A percentile compares a stretch with the other conserved stretches of the same genome.
Evolutionary conservation across 2,113 vertebrate genomes (phyloP).

Genomic region (Atrichornis clamosus): DNA sequence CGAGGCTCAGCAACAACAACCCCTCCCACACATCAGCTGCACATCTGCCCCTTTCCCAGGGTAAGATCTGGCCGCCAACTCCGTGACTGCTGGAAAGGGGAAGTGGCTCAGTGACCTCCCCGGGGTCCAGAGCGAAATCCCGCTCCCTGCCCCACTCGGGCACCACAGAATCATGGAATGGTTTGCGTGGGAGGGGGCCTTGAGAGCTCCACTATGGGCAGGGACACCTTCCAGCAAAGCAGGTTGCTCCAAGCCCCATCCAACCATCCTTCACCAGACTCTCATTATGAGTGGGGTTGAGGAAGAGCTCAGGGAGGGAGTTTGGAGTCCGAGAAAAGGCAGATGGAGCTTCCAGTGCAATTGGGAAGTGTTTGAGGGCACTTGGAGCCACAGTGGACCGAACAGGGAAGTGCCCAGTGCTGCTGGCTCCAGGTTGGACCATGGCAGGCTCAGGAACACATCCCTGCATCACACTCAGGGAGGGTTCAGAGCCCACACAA

Average conservation of each 20-base stretch:
- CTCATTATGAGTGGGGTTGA: not conserved
- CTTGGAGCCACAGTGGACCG: not conserved
- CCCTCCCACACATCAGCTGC: not conserved
- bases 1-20: not conserved
- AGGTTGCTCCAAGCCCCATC: not conserved
- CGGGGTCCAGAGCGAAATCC: accelerated
- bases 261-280: not conserved
- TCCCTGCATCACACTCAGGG: not conserved
- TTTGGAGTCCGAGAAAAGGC: not conserved
- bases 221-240: not conserved
- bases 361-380: not conserved
- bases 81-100: accelerated
- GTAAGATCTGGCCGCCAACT: not conserved
- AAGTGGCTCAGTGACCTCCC: not conserved
- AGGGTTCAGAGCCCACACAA: not conserved
- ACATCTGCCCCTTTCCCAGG: not conserved
- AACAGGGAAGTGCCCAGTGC: not conserved
- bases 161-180: not conserved
- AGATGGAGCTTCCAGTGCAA: not conserved
- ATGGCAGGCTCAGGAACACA: accelerated
- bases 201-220: not conserved
- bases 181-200: not conserved
- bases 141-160: accelerated
- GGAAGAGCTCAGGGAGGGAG: not conserved
- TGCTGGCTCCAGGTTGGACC: not conserved